Conservation (phyloP, 2,113 vertebrate species). For the Girardinichthys multiradiatus region DNA sequence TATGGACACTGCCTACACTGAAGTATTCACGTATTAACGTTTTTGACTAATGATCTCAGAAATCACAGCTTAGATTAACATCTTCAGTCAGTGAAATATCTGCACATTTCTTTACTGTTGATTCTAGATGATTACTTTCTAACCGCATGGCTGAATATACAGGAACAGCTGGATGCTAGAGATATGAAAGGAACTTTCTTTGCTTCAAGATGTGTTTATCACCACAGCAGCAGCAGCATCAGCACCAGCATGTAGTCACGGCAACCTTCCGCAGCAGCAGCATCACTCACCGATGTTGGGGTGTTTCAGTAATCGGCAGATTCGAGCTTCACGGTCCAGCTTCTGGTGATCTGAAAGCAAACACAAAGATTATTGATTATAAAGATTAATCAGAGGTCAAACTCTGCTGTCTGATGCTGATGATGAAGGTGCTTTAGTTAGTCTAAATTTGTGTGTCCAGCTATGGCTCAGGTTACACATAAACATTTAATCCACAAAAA, state of each 20-base stretch:
- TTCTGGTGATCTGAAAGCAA: constrained; percentile 78
- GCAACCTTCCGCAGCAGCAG: neutral
- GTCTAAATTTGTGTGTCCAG: neutral
- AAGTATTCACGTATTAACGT: too few relatives aligned
- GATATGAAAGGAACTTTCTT: neutral
- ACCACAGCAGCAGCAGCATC: neutral
- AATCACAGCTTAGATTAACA: too few relatives aligned
- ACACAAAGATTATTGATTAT: neutral
- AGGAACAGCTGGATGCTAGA: neutral
- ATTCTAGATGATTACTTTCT: too few relatives aligned
- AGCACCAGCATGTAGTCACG: neutral
- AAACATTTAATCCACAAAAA: too few relatives aligned
- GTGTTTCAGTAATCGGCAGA: constrained; percentile 79
- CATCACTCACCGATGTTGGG: constrained; percentile 76
- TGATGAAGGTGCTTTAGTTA: too few relatives aligned
- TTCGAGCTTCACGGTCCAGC: constrained; percentile 79
- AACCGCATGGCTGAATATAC: too few relatives aligned
- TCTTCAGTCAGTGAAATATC: too few relatives aligned
- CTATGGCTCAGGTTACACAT: too few relatives aligned
- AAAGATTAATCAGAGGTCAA: too few relatives aligned
- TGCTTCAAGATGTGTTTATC: neutral
- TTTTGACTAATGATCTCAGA: too few relatives aligned
- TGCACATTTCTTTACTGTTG: too few relatives aligned
- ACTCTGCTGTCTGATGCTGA: neutral
- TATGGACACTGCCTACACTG: too few relatives aligned